A percentile compares a stretch with the other conserved stretches of the same genome.
Evolutionary conservation across 2,888 invertebrate genomes (phyloP).

Genomic region (Ophioninae sp.): DNA sequence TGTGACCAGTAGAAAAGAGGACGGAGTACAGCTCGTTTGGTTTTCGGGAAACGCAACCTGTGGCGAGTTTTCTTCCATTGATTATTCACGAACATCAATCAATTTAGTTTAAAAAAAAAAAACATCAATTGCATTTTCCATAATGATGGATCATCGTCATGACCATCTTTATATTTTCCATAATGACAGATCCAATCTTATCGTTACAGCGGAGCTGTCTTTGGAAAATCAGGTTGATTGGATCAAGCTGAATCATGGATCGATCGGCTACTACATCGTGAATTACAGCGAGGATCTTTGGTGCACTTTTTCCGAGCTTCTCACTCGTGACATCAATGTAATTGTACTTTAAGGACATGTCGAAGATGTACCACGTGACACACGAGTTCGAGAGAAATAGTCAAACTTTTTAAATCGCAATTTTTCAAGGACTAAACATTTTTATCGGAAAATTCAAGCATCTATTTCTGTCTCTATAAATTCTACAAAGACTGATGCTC

Average conservation of each 20-base stretch:
- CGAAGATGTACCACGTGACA: too few species aligned
- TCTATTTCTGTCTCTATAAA: too few species aligned
- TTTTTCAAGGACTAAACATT: too few species aligned
- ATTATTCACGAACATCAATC: background rate
- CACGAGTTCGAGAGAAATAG: too few species aligned
- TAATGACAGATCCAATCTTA: background rate
- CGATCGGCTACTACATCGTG: constrained; percentile 68
- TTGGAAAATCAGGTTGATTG: constrained; percentile 64
- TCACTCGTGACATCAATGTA: constrained; percentile 60
- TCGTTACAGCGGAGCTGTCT: constrained; percentile 58
- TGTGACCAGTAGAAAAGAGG: constrained; percentile 59
- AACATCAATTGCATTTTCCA: background rate
- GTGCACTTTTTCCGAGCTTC: constrained; percentile 60
- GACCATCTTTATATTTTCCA: background rate
- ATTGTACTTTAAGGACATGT: background rate
- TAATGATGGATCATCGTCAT: background rate
- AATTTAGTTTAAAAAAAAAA: background rate
- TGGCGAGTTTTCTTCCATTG: constrained; percentile 49
- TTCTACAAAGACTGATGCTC: too few species aligned
- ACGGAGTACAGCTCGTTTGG: constrained; percentile 64
- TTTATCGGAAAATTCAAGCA: too few species aligned
- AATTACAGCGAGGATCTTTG: constrained; percentile 68
- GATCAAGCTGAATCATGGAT: constrained; percentile 69
- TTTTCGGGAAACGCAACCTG: constrained; percentile 66
- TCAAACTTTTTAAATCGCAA: too few species aligned